Percentiles rank a stretch among this genome's conserved stretches.
Evolutionary conservation across 2,888 invertebrate genomes (phyloP).

Genomic region (Drosophila flavopinicola): DNA sequence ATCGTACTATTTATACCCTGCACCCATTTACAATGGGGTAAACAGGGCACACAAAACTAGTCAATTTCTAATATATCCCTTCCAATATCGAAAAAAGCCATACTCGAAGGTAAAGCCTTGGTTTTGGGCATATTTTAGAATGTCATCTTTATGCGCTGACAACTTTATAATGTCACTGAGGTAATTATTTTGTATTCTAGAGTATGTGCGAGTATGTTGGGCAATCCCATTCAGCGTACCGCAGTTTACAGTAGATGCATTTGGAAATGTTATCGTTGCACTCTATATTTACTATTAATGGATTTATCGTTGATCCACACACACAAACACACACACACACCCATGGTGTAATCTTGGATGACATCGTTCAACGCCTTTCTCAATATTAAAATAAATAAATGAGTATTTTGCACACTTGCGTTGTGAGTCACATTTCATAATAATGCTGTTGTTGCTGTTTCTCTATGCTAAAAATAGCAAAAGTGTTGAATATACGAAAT

Average conservation of each 20-base stretch:
- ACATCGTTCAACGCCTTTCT: slow-evolving; percentile 36
- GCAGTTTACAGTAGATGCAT: slow-evolving; percentile 5
- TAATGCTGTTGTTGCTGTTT: slow-evolving; percentile 29
- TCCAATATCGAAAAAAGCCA: no score
- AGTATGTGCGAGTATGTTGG: neutral
- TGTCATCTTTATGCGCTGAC: no score
- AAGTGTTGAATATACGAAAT: slow-evolving; percentile 44
- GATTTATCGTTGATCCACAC: slow-evolving; percentile 13
- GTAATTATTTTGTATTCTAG: neutral
- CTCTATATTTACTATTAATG: neutral
- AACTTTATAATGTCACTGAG: no score
- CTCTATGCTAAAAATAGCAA: slow-evolving; percentile 52
- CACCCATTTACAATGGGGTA: neutral
- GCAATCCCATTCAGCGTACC: no score
- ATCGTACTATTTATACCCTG: slow-evolving; percentile 1
- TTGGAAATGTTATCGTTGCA: slow-evolving; percentile 9
- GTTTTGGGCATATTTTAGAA: no score
- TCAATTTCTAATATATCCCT: no score
- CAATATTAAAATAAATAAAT: slow-evolving; percentile 31
- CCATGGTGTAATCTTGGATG: neutral
- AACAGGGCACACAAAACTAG: neutral
- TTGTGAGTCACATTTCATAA: slow-evolving; percentile 47
- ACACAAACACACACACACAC: neutral
- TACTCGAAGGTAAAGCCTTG: no score
- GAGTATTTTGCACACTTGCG: slow-evolving; percentile 25